These are phyloP conservation scores for Actenoides lindsayi DNA, from an alignment of 2,113 vertebrate genomes.

Conservation along the genomic window DNA sequence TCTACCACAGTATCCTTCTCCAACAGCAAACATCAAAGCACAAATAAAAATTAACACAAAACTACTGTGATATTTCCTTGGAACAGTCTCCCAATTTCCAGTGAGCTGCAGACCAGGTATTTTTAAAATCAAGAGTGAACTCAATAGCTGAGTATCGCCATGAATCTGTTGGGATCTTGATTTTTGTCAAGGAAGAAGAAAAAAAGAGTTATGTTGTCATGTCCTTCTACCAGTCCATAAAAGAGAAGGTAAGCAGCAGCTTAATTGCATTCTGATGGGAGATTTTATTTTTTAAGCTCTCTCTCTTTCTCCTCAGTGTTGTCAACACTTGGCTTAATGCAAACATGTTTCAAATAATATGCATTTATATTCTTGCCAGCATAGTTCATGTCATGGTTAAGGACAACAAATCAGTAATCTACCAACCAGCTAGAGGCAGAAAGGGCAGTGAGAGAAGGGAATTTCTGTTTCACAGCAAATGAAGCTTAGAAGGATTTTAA, in stretches of 20 bases:
- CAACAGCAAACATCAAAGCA: not conserved
- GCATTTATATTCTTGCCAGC: not conserved
- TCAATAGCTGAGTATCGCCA: not conserved
- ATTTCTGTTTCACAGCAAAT: not conserved
- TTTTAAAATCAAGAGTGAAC: not conserved
- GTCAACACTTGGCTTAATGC: not conserved
- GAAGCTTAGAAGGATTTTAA: not conserved
- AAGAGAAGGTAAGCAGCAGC: not conserved
- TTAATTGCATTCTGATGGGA: not conserved
- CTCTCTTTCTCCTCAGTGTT: not conserved
- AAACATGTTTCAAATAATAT: not conserved
- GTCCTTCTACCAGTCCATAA: not conserved
- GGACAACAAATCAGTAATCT: not conserved
- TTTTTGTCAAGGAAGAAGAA: not conserved
- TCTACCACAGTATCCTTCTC: not conserved
- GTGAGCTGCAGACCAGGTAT: not conserved
- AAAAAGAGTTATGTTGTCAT: not conserved
- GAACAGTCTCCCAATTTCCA: not conserved
- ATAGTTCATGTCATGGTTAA: not conserved
- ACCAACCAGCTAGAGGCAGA: not conserved
- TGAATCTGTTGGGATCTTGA: not conserved
- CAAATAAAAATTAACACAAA: not conserved
- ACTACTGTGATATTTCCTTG: not conserved
- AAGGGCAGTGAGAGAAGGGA: not conserved
- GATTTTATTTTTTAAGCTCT: not conserved